Conservation (phyloP, 2,888 invertebrate genomes). For the Tachystola acroxantha region DNA sequence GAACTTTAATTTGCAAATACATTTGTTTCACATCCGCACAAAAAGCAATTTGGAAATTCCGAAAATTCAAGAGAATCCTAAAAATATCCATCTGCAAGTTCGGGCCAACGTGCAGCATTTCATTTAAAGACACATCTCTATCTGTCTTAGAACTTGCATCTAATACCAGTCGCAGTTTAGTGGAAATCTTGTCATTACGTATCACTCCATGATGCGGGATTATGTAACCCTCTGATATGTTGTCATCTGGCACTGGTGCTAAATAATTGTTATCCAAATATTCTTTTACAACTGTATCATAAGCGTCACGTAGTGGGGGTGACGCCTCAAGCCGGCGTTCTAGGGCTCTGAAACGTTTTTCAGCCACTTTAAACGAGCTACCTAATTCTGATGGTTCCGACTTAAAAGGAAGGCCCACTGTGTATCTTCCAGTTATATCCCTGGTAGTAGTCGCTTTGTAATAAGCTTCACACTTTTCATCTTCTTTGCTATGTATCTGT, state of each 20-base stretch:
- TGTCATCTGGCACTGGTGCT: not conserved
- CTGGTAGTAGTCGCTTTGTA: not conserved
- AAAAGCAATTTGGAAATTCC: not conserved
- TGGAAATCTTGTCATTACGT: conserved; percentile 1
- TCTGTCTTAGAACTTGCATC: conserved; percentile 4
- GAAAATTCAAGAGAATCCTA: conserved; percentile 3
- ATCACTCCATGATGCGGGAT: conserved; percentile 6
- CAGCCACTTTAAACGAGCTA: not conserved
- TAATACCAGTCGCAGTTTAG: conserved; percentile 6
- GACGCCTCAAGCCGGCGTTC: not conserved
- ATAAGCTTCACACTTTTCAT: not conserved
- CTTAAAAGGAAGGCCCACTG: not conserved
- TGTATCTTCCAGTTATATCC: not conserved
- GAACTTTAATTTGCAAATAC: conserved; percentile 1
- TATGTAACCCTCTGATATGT: not conserved
- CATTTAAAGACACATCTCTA: conserved; percentile 1
- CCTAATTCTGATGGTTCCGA: not conserved
- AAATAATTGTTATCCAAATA: conserved; percentile 7
- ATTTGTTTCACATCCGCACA: conserved; percentile 1
- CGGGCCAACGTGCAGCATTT: conserved; percentile 1
- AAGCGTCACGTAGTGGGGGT: not conserved
- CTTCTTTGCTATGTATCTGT: not conserved
- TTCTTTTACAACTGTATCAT: not conserved
- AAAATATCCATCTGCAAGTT: conserved; percentile 4
- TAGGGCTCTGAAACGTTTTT: not conserved